Conservation (phyloP, 2,888 invertebrate species). For the Mesorhabditis sp. region DNA sequence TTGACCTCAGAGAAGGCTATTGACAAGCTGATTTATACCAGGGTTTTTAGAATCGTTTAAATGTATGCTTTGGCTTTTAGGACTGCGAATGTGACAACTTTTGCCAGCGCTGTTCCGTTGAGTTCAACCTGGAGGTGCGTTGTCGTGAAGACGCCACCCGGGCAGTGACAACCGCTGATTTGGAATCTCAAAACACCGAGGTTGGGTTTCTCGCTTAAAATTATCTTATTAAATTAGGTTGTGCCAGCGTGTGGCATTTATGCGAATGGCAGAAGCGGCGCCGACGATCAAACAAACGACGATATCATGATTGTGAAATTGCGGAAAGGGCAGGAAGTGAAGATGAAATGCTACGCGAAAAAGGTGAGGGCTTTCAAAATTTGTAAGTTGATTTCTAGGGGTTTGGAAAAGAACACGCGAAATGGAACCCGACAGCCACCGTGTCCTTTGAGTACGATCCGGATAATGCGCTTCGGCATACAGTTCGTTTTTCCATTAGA, state of each 20-base stretch:
- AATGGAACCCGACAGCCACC: slow-evolving; percentile 98
- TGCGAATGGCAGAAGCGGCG: slow-evolving; percentile 12
- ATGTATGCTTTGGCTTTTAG: slow-evolving; percentile 60
- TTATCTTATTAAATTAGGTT: slow-evolving; percentile 5
- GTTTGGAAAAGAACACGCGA: slow-evolving; percentile 97
- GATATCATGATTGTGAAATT: slow-evolving; percentile 73
- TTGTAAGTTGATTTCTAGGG: slow-evolving; percentile 47
- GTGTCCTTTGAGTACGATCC: slow-evolving; percentile 99
- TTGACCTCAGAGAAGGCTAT: slow-evolving; percentile 93
- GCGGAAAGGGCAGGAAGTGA: slow-evolving; percentile 83
- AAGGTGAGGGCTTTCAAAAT: slow-evolving; percentile 64
- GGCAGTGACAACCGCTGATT: slow-evolving; percentile 91
- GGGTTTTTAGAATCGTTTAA: slow-evolving; percentile 61
- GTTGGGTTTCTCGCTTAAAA: slow-evolving; percentile 5
- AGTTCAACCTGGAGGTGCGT: slow-evolving; percentile 92
- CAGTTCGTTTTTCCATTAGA: slow-evolving; percentile 63
- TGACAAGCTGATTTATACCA: slow-evolving; percentile 85
- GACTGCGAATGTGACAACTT: slow-evolving; percentile 97
- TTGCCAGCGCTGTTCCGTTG: slow-evolving; percentile 93
- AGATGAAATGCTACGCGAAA: slow-evolving; percentile 89
- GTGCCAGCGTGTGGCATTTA: slow-evolving; percentile 20
- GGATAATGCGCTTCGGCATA: slow-evolving; percentile 92
- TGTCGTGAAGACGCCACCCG: slow-evolving; percentile 89
- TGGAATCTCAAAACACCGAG: slow-evolving; percentile 59
- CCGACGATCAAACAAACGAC: slow-evolving; percentile 32